Base-by-base conservation (phyloP, 2,888 invertebrate genomes). In the Pimpla rufipes region DNA sequence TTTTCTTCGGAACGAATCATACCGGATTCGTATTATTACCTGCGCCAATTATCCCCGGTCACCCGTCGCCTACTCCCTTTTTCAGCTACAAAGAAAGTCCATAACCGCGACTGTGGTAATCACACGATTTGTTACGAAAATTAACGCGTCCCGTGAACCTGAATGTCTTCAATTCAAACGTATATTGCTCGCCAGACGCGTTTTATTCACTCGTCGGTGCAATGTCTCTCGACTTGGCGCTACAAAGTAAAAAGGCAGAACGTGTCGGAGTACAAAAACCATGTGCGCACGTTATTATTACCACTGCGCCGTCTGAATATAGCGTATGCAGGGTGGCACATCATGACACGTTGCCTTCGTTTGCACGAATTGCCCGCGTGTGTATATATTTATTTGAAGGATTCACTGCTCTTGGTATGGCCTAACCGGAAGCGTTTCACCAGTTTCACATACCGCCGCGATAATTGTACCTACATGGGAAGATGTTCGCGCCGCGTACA, bases 351-450 rank as follows among this genome's bases (percentile, higher is more conserved):
- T n/a, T 70, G 42, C 68, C 52, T 74, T 66, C 37, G 55, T 45
- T 40, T 50, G 29, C 68, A 62, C 59, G 52, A 50, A 35, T 66
- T 35, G 35, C 37, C 45, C 57, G 7, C 52, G 71, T 79, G 52
- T 52, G 18, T 23, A n/a, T 68, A n/a, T n/a, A n/a, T n/a, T n/a
- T n/a, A n/a, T n/a, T 70, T 45, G 70, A 80, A 70, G 76, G 74
- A 80, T 78, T 70, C 77, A 64, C 71, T 68, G 70, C 62, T 81
- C 82, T 82, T 71, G 77, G 71, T 83, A 81, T 85, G 83, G 85
- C 80, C 83, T 75, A 90, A 89, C 90, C 91, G 92, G 92, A 92
- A 93, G 90, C 89, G 92, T 92, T 92, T 92, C 92, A 89, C 91
- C 89, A 85, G 88, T 91, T 92, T 91, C 92, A 90, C 92, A 91